Conservation (phyloP, 2,888 invertebrate genomes). For the Phyllotreta cruciferae region DNA sequence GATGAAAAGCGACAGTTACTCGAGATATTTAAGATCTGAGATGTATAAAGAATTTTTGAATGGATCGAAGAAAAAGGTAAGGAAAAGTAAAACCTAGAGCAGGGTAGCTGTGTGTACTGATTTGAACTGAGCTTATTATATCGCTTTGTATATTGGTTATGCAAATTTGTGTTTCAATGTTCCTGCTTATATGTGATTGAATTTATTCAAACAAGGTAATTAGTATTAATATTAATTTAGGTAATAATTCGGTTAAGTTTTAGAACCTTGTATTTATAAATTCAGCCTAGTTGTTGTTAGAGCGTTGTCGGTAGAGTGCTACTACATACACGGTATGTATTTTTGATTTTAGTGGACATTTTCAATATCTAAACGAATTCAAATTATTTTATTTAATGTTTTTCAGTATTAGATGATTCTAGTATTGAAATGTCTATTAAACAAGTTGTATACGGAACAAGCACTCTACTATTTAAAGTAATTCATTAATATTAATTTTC, state of each 20-base stretch:
- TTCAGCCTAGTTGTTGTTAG: constrained; percentile 23
- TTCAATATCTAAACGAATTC: background rate
- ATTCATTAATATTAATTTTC: constrained; percentile 56
- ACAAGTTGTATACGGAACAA: background rate
- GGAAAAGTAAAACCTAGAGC: constrained; percentile 35
- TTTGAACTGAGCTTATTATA: constrained; percentile 27
- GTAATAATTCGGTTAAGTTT: background rate
- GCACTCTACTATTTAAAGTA: no score
- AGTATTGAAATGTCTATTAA: no score
- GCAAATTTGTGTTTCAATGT: constrained; percentile 26
- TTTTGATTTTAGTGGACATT: constrained; percentile 3
- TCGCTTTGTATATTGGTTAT: constrained; percentile 22
- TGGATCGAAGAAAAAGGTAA: constrained; percentile 96
- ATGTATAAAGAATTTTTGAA: constrained; percentile 98
- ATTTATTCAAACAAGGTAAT: constrained; percentile 28
- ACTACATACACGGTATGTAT: constrained; percentile 4
- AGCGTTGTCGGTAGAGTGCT: constrained; percentile 2
- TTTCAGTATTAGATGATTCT: no score
- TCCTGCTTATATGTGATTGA: constrained; percentile 26
- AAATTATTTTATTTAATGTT: no score
- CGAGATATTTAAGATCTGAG: constrained; percentile 95
- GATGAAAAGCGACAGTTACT: constrained; percentile 99
- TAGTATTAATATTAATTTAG: constrained; percentile 2
- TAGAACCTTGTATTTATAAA: constrained; percentile 25
- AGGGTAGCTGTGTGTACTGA: constrained; percentile 23